Evolutionary conservation across 1,140 invertebrate genomes (phyloP).

Genomic region (Zaprionus kolodkinae): DNA sequence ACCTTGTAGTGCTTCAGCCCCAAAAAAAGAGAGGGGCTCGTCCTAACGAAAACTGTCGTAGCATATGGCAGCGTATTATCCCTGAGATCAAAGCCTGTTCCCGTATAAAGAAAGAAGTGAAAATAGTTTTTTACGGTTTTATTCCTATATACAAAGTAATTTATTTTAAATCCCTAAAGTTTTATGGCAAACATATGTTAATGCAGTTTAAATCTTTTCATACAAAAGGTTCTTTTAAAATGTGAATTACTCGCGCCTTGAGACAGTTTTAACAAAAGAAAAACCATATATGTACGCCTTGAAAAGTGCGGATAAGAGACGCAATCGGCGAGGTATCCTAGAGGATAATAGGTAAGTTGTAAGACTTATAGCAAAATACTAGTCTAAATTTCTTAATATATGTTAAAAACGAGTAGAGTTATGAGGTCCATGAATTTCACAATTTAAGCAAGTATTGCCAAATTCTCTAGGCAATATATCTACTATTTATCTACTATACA

Average conservation of each 20-base stretch:
- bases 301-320: not conserved
- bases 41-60: not conserved
- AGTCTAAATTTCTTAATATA: not conserved
- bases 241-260: slow-evolving; percentile 32
- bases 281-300: slow-evolving; percentile 11
- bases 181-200: slow-evolving; percentile 13
- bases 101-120: not conserved
- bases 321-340: not conserved
- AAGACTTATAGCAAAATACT: no score
- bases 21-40: not conserved
- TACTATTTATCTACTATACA: not conserved
- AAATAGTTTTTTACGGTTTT: not conserved
- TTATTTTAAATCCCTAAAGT: not conserved
- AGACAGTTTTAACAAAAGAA: not conserved
- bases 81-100: not conserved
- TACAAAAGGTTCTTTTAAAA: slow-evolving; percentile 10
- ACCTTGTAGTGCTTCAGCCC: not conserved
- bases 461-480: not conserved
- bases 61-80: slow-evolving; percentile 15
- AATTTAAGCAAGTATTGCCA: not conserved
- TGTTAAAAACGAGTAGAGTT: no score
- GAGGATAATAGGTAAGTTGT: slow-evolving; percentile 23
- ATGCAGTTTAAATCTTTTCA: not conserved
- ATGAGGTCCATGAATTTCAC: not conserved
- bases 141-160: not conserved